A percentile compares a stretch with the other conserved stretches of the same genome.
phyloP scores from a whole-genome alignment of 2,888 invertebrate species.

The Epinotia ramella region DNA sequence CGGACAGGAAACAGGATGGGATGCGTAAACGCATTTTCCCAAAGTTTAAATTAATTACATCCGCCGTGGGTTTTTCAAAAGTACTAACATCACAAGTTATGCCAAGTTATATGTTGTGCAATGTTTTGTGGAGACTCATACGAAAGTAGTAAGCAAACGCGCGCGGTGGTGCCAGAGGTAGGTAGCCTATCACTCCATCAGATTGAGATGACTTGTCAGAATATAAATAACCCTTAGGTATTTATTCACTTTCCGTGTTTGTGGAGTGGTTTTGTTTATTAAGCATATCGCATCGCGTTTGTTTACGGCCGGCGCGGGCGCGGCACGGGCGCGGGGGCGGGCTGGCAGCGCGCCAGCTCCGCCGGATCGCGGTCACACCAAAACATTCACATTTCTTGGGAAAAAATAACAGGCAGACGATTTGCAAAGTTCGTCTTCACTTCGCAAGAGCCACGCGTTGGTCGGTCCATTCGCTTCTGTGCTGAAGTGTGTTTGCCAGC shows the following conservation, averaged over 20 bases:
- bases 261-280: constrained; percentile 46
- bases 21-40: too few relatives aligned
- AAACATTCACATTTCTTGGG: constrained; percentile 73
- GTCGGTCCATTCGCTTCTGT: background rate
- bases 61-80: too few relatives aligned
- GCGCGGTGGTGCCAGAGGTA: background rate
- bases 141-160: too few relatives aligned
- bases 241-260: constrained; percentile 42
- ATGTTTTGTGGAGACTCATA: too few relatives aligned
- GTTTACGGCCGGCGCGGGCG: constrained; percentile 50
- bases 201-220: constrained; percentile 41
- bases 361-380: constrained; percentile 71
- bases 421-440: constrained; percentile 87
- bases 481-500: background rate
- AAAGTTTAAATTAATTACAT: too few relatives aligned
- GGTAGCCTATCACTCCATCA: constrained; percentile 11
- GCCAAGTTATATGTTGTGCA: too few relatives aligned
- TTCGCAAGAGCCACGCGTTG: constrained; percentile 54
- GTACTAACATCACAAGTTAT: too few relatives aligned
- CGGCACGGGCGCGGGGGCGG: constrained; percentile 48
- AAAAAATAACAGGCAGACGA: constrained; percentile 63
- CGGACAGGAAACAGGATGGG: too few relatives aligned
- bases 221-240: constrained; percentile 38
- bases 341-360: constrained; percentile 67
- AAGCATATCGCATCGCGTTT: constrained; percentile 50